Percentiles rank a stretch among this genome's conserved stretches.
Evolutionary conservation across 2,113 vertebrate species (phyloP).

Genomic region (Motacilla alba): DNA sequence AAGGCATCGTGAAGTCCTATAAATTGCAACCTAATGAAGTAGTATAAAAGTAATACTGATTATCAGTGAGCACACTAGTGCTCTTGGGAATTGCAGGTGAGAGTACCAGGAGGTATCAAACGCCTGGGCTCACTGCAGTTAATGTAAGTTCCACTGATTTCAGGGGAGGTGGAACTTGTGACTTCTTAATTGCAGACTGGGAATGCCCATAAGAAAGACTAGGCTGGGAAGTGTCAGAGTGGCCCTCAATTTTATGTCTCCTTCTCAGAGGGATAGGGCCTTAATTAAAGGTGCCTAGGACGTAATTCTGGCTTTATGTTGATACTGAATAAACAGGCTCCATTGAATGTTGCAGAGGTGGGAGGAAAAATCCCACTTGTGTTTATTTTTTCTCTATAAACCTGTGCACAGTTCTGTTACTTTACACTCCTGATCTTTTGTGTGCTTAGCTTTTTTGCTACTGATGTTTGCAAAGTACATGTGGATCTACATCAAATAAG

Average conservation of each 20-base stretch:
- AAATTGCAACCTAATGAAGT: background rate
- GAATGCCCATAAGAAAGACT: background rate
- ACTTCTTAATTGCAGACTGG: background rate
- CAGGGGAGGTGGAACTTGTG: background rate
- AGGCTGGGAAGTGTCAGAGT: background rate
- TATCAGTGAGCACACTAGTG: background rate
- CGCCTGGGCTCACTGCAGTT: background rate
- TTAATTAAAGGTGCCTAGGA: background rate
- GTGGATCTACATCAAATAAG: background rate
- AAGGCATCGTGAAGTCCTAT: background rate
- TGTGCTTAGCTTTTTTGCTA: background rate
- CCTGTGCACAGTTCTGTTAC: background rate
- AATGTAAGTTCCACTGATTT: background rate
- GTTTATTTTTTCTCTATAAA: background rate
- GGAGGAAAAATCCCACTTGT: background rate
- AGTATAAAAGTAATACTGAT: background rate
- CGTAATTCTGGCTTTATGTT: background rate
- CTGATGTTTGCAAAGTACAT: background rate
- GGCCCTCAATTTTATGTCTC: background rate
- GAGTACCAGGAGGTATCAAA: background rate
- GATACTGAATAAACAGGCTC: background rate
- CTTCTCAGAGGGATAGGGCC: background rate
- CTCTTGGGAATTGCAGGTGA: background rate
- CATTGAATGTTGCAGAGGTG: background rate
- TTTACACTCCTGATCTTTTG: background rate